These are phyloP conservation scores for Acrocephalus scirpaceus DNA, from an alignment of 2,797 vertebrate genomes.

Conservation along the genomic window DNA sequence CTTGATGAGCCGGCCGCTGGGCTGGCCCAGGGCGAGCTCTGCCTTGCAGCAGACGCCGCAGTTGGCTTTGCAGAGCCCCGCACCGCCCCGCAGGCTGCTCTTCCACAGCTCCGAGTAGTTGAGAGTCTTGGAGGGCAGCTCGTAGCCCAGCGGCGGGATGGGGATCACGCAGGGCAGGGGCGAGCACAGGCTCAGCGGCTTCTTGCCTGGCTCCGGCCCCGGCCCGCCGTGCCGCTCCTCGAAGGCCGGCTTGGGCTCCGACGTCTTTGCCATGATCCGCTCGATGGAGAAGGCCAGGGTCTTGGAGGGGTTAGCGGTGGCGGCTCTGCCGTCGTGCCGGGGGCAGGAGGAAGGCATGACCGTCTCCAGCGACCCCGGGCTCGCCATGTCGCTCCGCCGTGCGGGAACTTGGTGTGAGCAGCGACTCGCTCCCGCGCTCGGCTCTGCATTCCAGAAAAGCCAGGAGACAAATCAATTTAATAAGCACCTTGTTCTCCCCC, in stretches of 20 bases:
- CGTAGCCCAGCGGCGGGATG: slow-evolving; percentile 89
- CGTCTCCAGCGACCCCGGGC: slow-evolving; percentile 89
- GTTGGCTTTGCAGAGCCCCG: slow-evolving; percentile 88
- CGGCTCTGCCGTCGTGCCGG: slow-evolving; percentile 81
- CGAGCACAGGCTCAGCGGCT: slow-evolving; percentile 87
- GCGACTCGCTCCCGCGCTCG: slow-evolving; percentile 73
- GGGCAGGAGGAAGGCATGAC: slow-evolving; percentile 85
- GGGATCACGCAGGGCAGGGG: slow-evolving; percentile 94
- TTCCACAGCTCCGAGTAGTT: slow-evolving; percentile 97
- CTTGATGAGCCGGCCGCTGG: slow-evolving; percentile 89
- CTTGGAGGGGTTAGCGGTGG: slow-evolving; percentile 88
- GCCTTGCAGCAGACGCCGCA: slow-evolving; percentile 89
- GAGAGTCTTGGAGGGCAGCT: slow-evolving; percentile 91
- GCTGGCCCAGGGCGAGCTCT: slow-evolving; percentile 85
- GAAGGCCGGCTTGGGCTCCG: slow-evolving; percentile 81
- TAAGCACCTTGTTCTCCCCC: slow-evolving; percentile 87
- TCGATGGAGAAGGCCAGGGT: slow-evolving; percentile 97
- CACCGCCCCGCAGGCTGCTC: slow-evolving; percentile 85
- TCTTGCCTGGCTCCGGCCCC: slow-evolving; percentile 80
- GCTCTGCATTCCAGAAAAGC: slow-evolving; percentile 86
- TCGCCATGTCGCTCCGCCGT: slow-evolving; percentile 83
- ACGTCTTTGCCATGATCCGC: slow-evolving; percentile 96
- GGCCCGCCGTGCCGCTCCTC: slow-evolving; percentile 60
- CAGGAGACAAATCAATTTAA: slow-evolving; percentile 91
- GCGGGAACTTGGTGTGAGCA: slow-evolving; percentile 81